Evolutionary conservation across 2,888 invertebrate genomes (phyloP).

Genomic region (Rhingia campestris): DNA sequence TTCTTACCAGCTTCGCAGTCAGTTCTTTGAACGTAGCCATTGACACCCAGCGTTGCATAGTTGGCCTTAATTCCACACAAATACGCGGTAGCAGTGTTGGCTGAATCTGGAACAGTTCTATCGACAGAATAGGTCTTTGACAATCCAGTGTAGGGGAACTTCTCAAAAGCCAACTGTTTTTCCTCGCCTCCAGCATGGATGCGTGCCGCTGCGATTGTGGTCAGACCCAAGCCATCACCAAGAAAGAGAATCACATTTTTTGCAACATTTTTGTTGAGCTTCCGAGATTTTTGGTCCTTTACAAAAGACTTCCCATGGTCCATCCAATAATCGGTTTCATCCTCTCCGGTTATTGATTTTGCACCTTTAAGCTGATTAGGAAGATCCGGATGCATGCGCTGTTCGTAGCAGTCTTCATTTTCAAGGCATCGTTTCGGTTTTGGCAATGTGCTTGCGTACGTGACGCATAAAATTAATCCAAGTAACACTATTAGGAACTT

Average conservation of each 20-base stretch:
- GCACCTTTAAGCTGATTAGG: slow-evolving; percentile 11
- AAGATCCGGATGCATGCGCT: slow-evolving; percentile 79
- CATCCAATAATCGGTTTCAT: slow-evolving; percentile 79
- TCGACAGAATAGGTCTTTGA: slow-evolving; percentile 90
- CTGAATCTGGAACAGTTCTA: slow-evolving; percentile 91
- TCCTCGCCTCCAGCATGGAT: slow-evolving; percentile 91
- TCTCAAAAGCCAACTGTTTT: slow-evolving; percentile 88
- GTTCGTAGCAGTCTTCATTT: slow-evolving; percentile 78
- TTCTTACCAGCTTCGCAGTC: slow-evolving; percentile 86
- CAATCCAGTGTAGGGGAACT: slow-evolving; percentile 89
- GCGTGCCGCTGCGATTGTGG: slow-evolving; percentile 90
- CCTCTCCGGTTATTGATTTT: slow-evolving; percentile 75
- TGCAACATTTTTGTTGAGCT: slow-evolving; percentile 83
- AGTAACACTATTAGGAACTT: slow-evolving; percentile 12
- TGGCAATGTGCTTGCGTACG: slow-evolving; percentile 72
- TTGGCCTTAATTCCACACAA: slow-evolving; percentile 91
- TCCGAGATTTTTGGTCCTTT: slow-evolving; percentile 77
- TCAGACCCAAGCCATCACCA: slow-evolving; percentile 95
- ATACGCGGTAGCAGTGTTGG: slow-evolving; percentile 92
- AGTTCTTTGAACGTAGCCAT: slow-evolving; percentile 85
- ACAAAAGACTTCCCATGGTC: slow-evolving; percentile 78
- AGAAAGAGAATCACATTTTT: slow-evolving; percentile 92
- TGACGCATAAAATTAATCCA: neutral
- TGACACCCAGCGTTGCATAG: slow-evolving; percentile 89
- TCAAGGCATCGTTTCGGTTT: slow-evolving; percentile 73